Evolutionary conservation across 2,797 vertebrate species (phyloP).

Genomic region (Dermochelys coriacea): DNA sequence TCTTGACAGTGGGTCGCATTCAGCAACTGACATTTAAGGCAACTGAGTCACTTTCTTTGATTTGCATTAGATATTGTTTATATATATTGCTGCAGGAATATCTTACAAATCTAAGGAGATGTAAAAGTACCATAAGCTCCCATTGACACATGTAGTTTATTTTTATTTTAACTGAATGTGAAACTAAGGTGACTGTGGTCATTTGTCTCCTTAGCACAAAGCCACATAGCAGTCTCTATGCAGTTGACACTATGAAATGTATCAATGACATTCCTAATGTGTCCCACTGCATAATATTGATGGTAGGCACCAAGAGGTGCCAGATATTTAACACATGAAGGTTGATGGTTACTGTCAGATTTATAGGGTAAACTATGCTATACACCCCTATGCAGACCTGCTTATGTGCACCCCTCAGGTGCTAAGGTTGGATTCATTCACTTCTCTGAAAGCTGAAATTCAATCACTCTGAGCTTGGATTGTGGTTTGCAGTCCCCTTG

Average conservation of each 20-base stretch:
- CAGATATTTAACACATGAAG: neutral
- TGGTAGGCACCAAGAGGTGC: neutral
- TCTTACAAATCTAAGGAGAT: neutral
- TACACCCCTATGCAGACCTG: neutral
- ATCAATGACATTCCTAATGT: neutral
- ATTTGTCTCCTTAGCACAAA: neutral
- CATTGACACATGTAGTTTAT: neutral
- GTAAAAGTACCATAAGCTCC: neutral
- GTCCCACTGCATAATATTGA: neutral
- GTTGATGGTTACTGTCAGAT: neutral
- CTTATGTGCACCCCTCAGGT: too few relatives aligned
- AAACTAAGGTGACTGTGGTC: neutral
- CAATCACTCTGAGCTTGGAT: neutral
- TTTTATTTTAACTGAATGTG: neutral
- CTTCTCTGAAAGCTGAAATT: neutral
- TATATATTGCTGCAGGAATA: accelerated
- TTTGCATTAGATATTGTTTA: neutral
- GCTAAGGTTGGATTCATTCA: neutral
- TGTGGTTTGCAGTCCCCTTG: neutral
- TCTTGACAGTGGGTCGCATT: neutral
- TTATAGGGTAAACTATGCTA: neutral
- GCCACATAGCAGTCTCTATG: neutral
- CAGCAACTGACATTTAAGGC: neutral
- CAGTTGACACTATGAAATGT: neutral
- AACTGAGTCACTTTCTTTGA: neutral